Percentiles rank a stretch among this genome's conserved stretches.
phyloP scores from a whole-genome alignment of 2,888 invertebrate species.

The Dione vanillae region DNA sequence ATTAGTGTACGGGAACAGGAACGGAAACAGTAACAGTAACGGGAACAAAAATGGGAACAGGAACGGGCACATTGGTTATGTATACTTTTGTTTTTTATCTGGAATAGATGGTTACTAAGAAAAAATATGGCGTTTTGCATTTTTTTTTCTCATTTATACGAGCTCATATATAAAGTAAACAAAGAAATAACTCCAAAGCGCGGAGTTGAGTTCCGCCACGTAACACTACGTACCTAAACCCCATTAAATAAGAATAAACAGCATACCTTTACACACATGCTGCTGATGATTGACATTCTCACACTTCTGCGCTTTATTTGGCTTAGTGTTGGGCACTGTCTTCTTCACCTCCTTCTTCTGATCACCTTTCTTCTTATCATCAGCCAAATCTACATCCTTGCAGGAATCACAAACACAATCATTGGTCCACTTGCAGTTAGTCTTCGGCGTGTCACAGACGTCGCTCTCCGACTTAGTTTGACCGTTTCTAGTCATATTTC shows the following conservation, averaged over 20 bases:
- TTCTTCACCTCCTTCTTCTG: conserved; percentile 59
- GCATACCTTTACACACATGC: conserved; percentile 73
- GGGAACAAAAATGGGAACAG: too few relatives aligned
- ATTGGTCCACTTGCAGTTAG: conserved; percentile 75
- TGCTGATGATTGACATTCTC: conserved; percentile 74
- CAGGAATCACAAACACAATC: conserved; percentile 70
- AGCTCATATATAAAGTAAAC: too few relatives aligned
- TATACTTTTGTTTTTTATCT: too few relatives aligned
- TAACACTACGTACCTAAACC: not conserved
- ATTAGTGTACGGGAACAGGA: too few relatives aligned
- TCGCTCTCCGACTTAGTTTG: conserved; percentile 73
- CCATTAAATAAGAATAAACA: too few relatives aligned
- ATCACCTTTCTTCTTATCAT: conserved; percentile 52
- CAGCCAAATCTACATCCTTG: conserved; percentile 54
- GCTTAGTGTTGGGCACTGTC: conserved; percentile 59
- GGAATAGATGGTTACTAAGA: too few relatives aligned
- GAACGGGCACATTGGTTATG: too few relatives aligned
- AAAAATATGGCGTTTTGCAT: too few relatives aligned
- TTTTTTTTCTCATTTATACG: too few relatives aligned
- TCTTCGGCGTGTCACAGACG: conserved; percentile 70
- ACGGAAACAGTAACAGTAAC: too few relatives aligned
- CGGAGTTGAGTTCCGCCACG: not conserved
- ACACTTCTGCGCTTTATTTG: conserved; percentile 60
- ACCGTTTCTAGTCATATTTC: conserved; percentile 66
- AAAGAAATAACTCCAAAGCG: too few relatives aligned